Percentiles rank a stretch among this genome's conserved stretches.
Evolutionary conservation across 1,140 invertebrate genomes (phyloP).

Genomic region (Achatina immaculata): DNA sequence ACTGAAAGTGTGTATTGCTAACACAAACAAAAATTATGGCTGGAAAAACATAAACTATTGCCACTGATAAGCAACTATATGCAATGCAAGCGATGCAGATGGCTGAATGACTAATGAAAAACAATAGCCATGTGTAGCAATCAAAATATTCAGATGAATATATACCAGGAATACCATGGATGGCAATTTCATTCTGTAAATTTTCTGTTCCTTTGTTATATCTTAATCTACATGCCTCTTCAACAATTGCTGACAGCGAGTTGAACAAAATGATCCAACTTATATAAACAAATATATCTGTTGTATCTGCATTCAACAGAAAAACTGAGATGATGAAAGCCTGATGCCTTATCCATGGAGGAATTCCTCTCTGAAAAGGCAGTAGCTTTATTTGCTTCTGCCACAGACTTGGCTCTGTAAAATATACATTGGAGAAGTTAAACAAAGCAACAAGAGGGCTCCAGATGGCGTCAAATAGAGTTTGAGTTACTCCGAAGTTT

Average conservation of each 20-base stretch:
- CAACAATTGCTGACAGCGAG: not conserved
- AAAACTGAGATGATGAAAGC: not conserved
- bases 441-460: not conserved
- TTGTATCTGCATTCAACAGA: not conserved
- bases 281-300: not conserved
- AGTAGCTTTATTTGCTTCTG: not conserved
- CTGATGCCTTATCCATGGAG: not conserved
- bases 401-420: not conserved
- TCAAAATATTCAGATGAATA: not conserved
- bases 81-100: not conserved
- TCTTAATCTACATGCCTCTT: not conserved
- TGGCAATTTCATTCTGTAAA: not conserved
- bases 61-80: not conserved
- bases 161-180: not conserved
- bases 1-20: not conserved
- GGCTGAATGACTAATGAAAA: not conserved
- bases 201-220: not conserved
- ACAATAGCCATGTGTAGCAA: not conserved
- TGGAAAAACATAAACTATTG: not conserved
- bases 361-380: not conserved
- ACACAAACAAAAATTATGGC: not conserved
- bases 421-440: not conserved
- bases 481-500: not conserved
- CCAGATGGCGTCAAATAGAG: constrained; percentile 4
- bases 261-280: not conserved